A percentile compares a stretch with the other conserved stretches of the same genome.
phyloP scores from a whole-genome alignment of 2,888 invertebrate genomes.

The Melipona bicolor region DNA sequence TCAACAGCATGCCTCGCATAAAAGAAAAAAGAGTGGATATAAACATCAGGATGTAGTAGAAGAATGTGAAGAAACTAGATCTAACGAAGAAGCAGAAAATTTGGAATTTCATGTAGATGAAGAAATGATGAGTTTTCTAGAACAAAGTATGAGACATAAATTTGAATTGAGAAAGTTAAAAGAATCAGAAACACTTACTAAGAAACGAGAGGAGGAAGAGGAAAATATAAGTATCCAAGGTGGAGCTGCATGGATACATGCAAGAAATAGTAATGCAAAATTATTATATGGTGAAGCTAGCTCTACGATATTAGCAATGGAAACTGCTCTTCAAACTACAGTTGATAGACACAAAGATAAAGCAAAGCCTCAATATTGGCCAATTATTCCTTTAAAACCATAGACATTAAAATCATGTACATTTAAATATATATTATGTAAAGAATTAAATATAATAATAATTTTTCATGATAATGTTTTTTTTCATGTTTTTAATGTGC shows the following conservation, averaged over 20 bases:
- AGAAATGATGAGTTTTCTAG: slow-evolving; percentile 87
- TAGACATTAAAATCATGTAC: slow-evolving; percentile 13
- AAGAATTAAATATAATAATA: neutral
- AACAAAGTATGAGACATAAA: slow-evolving; percentile 86
- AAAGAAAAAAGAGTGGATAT: neutral
- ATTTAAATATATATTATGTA: slow-evolving; percentile 25
- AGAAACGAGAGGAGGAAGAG: slow-evolving; percentile 42
- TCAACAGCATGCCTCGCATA: neutral
- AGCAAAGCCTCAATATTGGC: slow-evolving; percentile 89
- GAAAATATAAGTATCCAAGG: slow-evolving; percentile 58
- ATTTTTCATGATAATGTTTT: neutral
- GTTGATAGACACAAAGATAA: slow-evolving; percentile 88
- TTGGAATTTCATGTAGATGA: slow-evolving; percentile 87
- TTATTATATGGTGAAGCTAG: slow-evolving; percentile 88
- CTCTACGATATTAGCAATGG: slow-evolving; percentile 89
- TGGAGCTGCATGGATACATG: slow-evolving; percentile 76
- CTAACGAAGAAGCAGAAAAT: slow-evolving; percentile 77
- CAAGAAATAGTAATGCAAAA: slow-evolving; percentile 83
- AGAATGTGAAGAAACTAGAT: slow-evolving; percentile 33
- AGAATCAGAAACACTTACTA: slow-evolving; percentile 58
- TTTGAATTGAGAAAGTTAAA: slow-evolving; percentile 81
- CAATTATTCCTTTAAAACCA: slow-evolving; percentile 88
- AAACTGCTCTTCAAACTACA: slow-evolving; percentile 88
- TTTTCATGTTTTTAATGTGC: neutral
- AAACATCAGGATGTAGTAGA: neutral